Conservation (phyloP, 1,140 invertebrate species). For the Saccostrea glomerata region DNA sequence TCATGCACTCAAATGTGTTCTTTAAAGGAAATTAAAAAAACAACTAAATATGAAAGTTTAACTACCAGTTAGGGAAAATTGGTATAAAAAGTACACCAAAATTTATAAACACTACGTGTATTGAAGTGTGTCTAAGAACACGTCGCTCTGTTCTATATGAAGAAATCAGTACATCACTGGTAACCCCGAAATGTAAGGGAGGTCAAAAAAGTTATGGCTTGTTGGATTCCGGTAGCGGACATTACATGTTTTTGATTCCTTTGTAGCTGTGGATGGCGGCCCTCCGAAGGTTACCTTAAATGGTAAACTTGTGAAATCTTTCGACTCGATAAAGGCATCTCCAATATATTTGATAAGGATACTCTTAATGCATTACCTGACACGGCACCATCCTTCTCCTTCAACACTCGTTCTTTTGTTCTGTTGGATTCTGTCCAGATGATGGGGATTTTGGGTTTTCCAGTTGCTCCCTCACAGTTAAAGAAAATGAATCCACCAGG, state of each 20-base stretch:
- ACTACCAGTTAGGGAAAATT: too few relatives aligned
- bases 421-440: slow-evolving; percentile 14
- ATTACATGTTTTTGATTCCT: not conserved
- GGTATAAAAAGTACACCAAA: too few relatives aligned
- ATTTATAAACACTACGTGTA: too few relatives aligned
- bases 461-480: slow-evolving; percentile 7
- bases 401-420: not conserved
- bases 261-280: slow-evolving; percentile 26
- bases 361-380: not conserved
- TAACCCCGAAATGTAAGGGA: not conserved
- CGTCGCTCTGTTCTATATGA: too few relatives aligned
- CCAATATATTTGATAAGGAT: too few relatives aligned
- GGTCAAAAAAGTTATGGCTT: not conserved
- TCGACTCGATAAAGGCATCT: not conserved
- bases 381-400: not conserved
- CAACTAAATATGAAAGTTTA: too few relatives aligned
- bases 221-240: not conserved
- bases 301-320: not conserved
- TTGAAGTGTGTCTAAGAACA: too few relatives aligned
- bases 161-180: not conserved
- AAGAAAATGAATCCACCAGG: not conserved
- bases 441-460: not conserved
- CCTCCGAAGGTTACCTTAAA: not conserved
- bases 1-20: too few relatives aligned
- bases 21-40: too few relatives aligned